phyloP scores from a whole-genome alignment of 2,113 vertebrate genomes.

The Brachionichthys hirsutus region DNA sequence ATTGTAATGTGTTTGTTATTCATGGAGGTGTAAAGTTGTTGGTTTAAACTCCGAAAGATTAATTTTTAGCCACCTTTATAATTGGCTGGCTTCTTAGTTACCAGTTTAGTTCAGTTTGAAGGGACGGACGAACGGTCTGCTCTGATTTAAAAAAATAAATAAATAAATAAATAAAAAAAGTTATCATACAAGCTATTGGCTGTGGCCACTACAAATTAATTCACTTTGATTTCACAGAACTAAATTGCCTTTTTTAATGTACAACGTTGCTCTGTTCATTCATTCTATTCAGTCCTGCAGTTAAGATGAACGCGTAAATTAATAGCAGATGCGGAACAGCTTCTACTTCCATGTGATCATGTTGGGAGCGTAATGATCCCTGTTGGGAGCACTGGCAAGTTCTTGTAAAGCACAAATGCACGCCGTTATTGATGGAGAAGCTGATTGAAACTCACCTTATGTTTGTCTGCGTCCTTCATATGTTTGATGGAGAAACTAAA shows the following conservation, averaged over 20 bases:
- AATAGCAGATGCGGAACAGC: background rate
- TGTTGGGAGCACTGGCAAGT: slow-evolving; percentile 2
- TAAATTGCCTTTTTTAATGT: no score
- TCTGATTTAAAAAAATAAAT: no score
- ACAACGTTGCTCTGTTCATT: slow-evolving; percentile 1
- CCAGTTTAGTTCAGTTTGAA: slow-evolving; percentile 33
- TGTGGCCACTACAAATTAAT: slow-evolving; percentile 22
- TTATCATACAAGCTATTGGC: background rate
- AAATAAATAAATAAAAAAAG: no score
- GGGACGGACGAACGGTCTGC: slow-evolving; percentile 33
- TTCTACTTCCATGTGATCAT: slow-evolving; percentile 9
- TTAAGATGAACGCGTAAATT: background rate
- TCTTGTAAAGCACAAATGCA: no score
- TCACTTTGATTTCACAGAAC: no score
- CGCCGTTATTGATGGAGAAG: no score
- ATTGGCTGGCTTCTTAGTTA: slow-evolving; percentile 35
- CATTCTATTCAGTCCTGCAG: background rate
- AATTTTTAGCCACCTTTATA: slow-evolving; percentile 38
- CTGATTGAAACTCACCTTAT: slow-evolving; percentile 15
- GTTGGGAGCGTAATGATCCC: background rate
- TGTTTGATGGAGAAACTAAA: background rate
- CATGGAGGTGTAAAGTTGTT: slow-evolving; percentile 54
- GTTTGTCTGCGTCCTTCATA: slow-evolving; percentile 18
- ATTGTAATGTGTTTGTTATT: slow-evolving; percentile 62
- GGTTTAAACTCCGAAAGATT: slow-evolving; percentile 58